A percentile compares a stretch with the other conserved stretches of the same genome.
These are phyloP conservation scores for Bungarus multicinctus DNA, from an alignment of 2,113 vertebrate species.

Conservation along the genomic window DNA sequence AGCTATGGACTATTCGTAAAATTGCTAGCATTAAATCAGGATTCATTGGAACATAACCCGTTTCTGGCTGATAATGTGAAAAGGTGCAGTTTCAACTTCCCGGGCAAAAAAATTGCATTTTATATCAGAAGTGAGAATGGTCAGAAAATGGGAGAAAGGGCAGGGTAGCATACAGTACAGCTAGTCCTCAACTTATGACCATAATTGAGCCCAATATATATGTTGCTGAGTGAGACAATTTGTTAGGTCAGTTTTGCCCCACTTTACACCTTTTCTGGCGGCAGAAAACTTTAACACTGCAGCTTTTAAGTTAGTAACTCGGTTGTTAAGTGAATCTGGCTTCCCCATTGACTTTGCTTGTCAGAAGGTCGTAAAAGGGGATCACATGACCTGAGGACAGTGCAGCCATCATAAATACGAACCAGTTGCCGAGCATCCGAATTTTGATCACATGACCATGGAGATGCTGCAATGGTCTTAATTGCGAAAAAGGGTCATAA, in stretches of 20 bases:
- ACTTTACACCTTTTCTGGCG: not conserved
- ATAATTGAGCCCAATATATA: not conserved
- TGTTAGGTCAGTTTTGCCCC: not conserved
- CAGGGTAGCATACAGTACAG: not conserved
- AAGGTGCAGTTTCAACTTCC: not conserved
- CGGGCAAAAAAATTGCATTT: not conserved
- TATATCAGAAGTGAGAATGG: not conserved
- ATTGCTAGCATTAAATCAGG: constrained; percentile 41
- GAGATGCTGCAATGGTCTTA: not conserved
- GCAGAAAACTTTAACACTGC: not conserved
- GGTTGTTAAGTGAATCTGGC: not conserved
- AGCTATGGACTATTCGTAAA: not conserved
- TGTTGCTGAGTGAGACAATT: not conserved
- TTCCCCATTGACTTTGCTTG: not conserved
- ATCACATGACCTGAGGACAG: not conserved
- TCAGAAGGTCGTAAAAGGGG: not conserved
- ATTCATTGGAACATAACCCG: constrained; percentile 22
- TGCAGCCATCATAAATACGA: not conserved
- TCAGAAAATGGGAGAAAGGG: not conserved
- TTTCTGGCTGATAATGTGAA: constrained; percentile 9
- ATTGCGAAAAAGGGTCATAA: not conserved
- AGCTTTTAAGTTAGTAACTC: not conserved
- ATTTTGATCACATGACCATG: not conserved
- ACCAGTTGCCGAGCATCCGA: not conserved
- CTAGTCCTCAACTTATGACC: not conserved